Base-by-base conservation (phyloP, 2,113 vertebrate species). In the Psittacula cyanocephala region DNA sequence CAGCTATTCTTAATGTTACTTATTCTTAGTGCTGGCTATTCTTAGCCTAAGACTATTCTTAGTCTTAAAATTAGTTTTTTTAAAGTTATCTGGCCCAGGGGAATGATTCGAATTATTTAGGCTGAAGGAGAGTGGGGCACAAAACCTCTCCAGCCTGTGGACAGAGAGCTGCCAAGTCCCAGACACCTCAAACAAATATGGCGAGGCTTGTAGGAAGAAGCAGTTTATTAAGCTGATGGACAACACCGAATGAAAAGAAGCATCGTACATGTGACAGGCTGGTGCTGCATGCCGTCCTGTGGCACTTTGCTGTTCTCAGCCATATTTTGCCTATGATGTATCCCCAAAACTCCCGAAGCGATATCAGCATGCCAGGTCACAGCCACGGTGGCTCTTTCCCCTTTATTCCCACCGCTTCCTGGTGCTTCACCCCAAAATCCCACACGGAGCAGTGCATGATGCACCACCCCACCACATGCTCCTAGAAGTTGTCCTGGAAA, bases 11-110 rank as follows among this genome's bases (percentile, higher is more conserved):
- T 82, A 86, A 39, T 25, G 23, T 70, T 67, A 67, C 52, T 68
- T 91, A 86, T 86, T 95, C 86, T 92, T 81, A 86, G 86, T n/a
- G 17, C 47, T 67, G 77, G 68, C 28, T 92, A 90, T 91, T 95
- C 52, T 81, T 94, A 85, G 88, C 13, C 37, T 57, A 84, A 63
- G 55, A 41, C 47, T 93, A 85, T 93, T 90, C 91, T 92, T 92
- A 86, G 81, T 35, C 50, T 29, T 67, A 86, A 94, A 89, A 67
- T 37, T 17, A 78, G 16, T 8, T 85, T 19, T 89, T 85, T 86
- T 67, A 44, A 78, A 90, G n/a, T n/a, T 79, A 87, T 86, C 14
- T 83, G 44, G 35, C 68, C 53, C 72, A 70, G 64, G 79, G 69
- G 64, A 86, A 84, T 14, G 5, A 70, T 86, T 49, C 49, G 5